phyloP scores from a whole-genome alignment of 2,888 invertebrate species.

The Lithodes maja region DNA sequence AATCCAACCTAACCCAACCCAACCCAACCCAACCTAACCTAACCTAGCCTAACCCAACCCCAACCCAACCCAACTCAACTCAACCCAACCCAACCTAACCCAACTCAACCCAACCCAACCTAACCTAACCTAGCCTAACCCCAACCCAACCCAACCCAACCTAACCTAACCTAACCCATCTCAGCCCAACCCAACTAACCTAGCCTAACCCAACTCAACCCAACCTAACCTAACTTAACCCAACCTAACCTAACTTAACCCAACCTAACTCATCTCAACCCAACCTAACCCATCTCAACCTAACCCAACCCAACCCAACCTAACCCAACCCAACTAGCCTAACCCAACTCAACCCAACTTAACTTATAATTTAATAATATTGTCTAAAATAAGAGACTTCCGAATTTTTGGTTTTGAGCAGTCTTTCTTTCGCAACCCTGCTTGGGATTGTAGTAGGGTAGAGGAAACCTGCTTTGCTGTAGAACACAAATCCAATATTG shows the following conservation, averaged over 20 bases:
- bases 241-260: constrained; percentile 26
- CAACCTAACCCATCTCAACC: constrained; percentile 27
- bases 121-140: constrained; percentile 32
- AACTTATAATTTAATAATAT: too few species aligned
- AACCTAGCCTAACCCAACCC: constrained; percentile 32
- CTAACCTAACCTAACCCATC: constrained; percentile 12
- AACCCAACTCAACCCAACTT: constrained; percentile 2
- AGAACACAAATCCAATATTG: too few species aligned
- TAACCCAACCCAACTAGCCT: constrained; percentile 26
- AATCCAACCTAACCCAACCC: too few species aligned
- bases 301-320: constrained; percentile 29
- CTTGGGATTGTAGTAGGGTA: too few species aligned
- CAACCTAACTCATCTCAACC: constrained; percentile 21
- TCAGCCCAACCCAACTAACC: not conserved
- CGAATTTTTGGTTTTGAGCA: too few species aligned
- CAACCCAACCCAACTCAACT: constrained; percentile 14
- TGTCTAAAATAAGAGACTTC: too few species aligned
- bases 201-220: constrained; percentile 17
- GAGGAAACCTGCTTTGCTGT: too few species aligned
- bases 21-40: constrained; percentile 28
- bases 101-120: constrained; percentile 15
- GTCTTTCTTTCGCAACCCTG: too few species aligned
- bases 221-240: constrained; percentile 14
- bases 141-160: constrained; percentile 21
- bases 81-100: constrained; percentile 18